These are phyloP conservation scores for Macrostomum lignano DNA, from an alignment of 1,140 invertebrate species.

Conservation along the genomic window DNA sequence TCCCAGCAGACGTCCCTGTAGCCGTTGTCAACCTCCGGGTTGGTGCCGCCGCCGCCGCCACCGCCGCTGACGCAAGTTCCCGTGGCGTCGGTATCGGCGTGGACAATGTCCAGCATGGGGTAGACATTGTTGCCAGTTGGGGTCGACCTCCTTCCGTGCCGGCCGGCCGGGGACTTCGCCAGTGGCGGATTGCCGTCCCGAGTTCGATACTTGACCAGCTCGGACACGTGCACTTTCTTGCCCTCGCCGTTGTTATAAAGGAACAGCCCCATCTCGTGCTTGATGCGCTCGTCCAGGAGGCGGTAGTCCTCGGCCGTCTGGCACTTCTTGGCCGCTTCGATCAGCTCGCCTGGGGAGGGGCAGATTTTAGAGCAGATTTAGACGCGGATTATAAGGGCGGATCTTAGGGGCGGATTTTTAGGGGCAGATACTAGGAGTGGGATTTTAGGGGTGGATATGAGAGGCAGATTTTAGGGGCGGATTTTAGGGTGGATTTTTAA, in stretches of 20 bases:
- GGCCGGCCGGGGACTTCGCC: slow-evolving; percentile 33
- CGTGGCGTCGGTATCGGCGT: background rate
- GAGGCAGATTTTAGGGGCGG: too few species aligned
- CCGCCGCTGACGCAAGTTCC: background rate
- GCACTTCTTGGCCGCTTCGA: slow-evolving; percentile 40
- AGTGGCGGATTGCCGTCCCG: slow-evolving; percentile 32
- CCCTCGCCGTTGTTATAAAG: slow-evolving; percentile 71
- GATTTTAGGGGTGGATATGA: too few species aligned
- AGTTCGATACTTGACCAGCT: slow-evolving; percentile 41
- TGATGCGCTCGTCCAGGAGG: slow-evolving; percentile 19
- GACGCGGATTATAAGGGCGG: too few species aligned
- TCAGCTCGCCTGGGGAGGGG: slow-evolving; percentile 41
- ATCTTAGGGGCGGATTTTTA: too few species aligned
- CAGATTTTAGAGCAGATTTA: too few species aligned
- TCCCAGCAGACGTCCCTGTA: slow-evolving; percentile 71
- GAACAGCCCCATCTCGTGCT: slow-evolving; percentile 62
- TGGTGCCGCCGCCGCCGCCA: too few species aligned
- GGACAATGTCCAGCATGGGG: background rate
- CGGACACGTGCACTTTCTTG: slow-evolving; percentile 52
- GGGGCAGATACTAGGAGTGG: too few species aligned
- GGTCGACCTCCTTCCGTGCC: background rate
- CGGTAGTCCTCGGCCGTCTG: slow-evolving; percentile 12
- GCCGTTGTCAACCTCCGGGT: slow-evolving; percentile 4
- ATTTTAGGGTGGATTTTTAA: too few species aligned
- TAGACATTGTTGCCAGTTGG: background rate